Base-by-base conservation (phyloP, 2,888 invertebrate genomes). In the Sinelater perroti region DNA sequence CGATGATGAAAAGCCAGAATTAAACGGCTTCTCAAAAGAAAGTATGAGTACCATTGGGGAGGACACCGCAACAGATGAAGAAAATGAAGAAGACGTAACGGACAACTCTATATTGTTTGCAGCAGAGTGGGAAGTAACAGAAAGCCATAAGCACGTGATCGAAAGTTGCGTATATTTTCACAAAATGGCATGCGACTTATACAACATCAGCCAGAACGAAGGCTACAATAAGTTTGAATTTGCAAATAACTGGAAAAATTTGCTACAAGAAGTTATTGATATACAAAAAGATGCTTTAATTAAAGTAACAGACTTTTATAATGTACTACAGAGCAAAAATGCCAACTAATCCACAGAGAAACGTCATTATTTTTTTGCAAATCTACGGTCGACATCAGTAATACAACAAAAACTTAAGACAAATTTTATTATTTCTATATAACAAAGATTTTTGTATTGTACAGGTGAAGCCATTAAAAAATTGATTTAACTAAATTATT, bases 91-190 rank as follows among this genome's bases (percentile, higher is more conserved):
- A 5, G 89, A 95, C 65, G 56, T 44, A 2, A 18, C 17, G 1
- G 30, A 30, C 16, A 59, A 49, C 20, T 91, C 93, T 67, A 93
- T 94, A 75, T 81, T 95, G 73, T 93, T 95, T 74, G 85, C 90
- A 69, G 85, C 93, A 52, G 96, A 96, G 78, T 95, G 95, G 72
- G 91, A 95, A 73, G 90, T 97, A 59, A 82, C 97, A 45, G 97
- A 97, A 76, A 90, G 89, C 74, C 95, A 96, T 82, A 90, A 91
- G 76, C 83, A 85, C 56, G 83, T 92, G 57, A 85, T 87, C 63
- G 89, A 90, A 74, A 87, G 86, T 75, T 82, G 90, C 71, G 85
- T 86, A 67, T 85, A 85, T 74, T 88, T 89, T 73, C 82, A 87
- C 70, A 86, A 88, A 72, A 89, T 92, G 77, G 87, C 88, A 70